Conservation (phyloP, 2,113 vertebrate genomes). For the Diglossa brunneiventris region DNA sequence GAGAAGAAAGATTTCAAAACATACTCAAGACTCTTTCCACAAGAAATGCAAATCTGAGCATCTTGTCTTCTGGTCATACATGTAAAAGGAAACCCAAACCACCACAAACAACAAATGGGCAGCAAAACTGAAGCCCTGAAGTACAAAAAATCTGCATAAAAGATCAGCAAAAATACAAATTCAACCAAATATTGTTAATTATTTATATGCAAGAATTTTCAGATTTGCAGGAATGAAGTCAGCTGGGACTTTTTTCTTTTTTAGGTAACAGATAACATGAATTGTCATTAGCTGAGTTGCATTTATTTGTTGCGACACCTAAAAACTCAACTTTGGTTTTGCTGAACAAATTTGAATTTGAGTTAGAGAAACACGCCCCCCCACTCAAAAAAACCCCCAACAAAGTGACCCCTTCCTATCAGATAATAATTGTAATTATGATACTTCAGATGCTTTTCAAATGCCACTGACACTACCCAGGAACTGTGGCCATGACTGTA, state of each 20-base stretch:
- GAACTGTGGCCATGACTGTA: neutral
- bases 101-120: neutral
- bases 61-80: neutral
- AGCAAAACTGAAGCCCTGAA: neutral
- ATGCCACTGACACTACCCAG: neutral
- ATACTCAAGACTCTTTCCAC: neutral
- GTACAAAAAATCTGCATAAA: neutral
- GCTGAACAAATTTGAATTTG: neutral
- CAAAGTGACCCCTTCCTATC: neutral
- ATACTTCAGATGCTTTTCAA: neutral
- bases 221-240: neutral
- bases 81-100: neutral
- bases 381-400: rapidly evolving
- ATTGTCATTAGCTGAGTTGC: neutral
- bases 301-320: neutral
- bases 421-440: neutral
- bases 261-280: neutral
- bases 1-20: neutral
- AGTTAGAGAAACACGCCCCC: neutral
- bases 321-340: neutral
- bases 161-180: neutral
- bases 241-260: neutral
- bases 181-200: neutral
- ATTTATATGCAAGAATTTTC: neutral
- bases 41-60: neutral